These are phyloP conservation scores for Sphenopsis melanotis DNA, from an alignment of 2,797 vertebrate genomes.

Conservation along the genomic window DNA sequence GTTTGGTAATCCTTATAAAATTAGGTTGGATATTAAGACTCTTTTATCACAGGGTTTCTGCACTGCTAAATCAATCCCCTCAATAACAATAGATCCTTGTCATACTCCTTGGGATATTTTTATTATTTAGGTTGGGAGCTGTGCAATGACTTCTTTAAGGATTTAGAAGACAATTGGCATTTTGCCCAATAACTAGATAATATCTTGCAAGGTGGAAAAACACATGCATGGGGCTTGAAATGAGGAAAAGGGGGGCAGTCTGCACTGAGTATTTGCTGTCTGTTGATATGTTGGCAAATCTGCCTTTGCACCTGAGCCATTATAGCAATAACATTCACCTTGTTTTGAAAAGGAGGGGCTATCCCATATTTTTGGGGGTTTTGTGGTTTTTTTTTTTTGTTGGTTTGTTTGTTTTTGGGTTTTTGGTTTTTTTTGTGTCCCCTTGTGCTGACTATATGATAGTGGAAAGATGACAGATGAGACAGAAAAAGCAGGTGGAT, in stretches of 20 bases:
- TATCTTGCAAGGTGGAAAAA: background rate
- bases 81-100: slow-evolving; percentile 42
- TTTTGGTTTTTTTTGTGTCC: background rate
- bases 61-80: background rate
- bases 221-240: background rate
- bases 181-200: background rate
- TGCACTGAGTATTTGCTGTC: background rate
- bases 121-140: slow-evolving; percentile 32
- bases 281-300: background rate
- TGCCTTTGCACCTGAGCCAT: background rate
- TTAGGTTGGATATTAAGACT: slow-evolving; percentile 47
- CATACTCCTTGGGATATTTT: slow-evolving; percentile 36
- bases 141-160: background rate
- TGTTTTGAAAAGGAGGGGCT: background rate
- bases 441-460: background rate
- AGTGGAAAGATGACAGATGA: background rate
- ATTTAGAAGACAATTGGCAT: slow-evolving; percentile 13
- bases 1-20: slow-evolving; percentile 56
- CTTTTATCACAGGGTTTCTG: background rate
- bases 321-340: background rate
- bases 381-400: background rate
- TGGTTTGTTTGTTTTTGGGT: background rate
- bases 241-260: background rate
- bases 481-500: background rate
- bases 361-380: too few species aligned